Evolutionary conservation across 2,113 vertebrate species (phyloP).

Genomic region (Myrmecobius fasciatus): DNA sequence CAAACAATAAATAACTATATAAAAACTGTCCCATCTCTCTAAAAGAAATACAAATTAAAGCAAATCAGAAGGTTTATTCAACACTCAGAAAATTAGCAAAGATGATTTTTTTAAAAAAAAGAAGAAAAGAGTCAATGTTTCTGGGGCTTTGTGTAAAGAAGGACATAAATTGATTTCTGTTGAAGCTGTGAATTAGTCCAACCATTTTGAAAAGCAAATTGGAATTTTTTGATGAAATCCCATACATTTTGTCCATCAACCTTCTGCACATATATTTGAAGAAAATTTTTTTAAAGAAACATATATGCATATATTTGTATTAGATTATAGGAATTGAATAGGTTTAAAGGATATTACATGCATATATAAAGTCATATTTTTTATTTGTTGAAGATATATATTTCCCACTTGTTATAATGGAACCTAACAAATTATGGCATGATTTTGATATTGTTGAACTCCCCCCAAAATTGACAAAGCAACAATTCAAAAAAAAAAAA

Average conservation of each 20-base stretch:
- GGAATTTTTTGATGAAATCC: not conserved
- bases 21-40: not conserved
- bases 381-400: not conserved
- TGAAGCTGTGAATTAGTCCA: not conserved
- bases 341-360: not conserved
- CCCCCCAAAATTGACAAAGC: too few species aligned
- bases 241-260: not conserved
- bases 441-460: not conserved
- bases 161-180: not conserved
- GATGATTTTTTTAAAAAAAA: not conserved
- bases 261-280: not conserved
- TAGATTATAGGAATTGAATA: too few species aligned
- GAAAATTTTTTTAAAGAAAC: not conserved
- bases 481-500: too few species aligned
- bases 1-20: not conserved
- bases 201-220: not conserved
- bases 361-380: not conserved
- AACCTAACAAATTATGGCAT: not conserved
- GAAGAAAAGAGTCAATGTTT: not conserved
- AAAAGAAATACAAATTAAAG: not conserved
- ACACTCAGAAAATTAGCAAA: not conserved
- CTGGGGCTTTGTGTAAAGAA: not conserved
- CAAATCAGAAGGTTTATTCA: not conserved
- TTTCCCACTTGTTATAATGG: not conserved
- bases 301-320: not conserved